These are phyloP conservation scores for Coreoperca whiteheadi DNA, from an alignment of 2,113 vertebrate species.

Conservation along the genomic window DNA sequence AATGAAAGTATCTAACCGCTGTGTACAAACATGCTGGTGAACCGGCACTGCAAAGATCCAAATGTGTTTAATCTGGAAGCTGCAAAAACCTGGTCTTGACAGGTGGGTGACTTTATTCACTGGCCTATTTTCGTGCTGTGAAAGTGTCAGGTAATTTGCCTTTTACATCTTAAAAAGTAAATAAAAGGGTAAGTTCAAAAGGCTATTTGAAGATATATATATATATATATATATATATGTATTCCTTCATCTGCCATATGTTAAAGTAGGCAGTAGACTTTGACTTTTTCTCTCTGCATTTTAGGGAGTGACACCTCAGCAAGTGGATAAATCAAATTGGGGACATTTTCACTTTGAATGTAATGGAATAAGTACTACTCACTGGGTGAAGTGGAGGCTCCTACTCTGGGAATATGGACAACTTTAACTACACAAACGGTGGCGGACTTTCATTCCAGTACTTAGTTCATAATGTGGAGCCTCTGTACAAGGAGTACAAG, in stretches of 20 bases:
- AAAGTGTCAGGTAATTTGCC: background rate
- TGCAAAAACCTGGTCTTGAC: slow-evolving; percentile 16
- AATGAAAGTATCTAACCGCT: background rate
- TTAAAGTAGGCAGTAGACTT: background rate
- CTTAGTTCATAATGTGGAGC: slow-evolving; percentile 72
- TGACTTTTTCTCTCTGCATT: slow-evolving; percentile 1
- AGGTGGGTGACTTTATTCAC: slow-evolving; percentile 43
- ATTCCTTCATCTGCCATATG: background rate
- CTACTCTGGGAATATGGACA: slow-evolving; percentile 66
- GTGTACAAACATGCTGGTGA: background rate
- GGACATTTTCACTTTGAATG: background rate
- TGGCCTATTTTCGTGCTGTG: slow-evolving; percentile 2
- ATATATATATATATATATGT: background rate
- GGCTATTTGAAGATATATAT: background rate
- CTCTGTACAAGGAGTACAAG: slow-evolving; percentile 84
- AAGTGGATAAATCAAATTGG: slow-evolving; percentile 20
- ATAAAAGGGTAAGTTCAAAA: background rate
- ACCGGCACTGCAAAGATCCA: background rate
- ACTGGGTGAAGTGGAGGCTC: background rate
- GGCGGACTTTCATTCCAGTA: slow-evolving; percentile 64
- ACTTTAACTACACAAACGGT: slow-evolving; percentile 71
- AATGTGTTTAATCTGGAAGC: slow-evolving; percentile 13
- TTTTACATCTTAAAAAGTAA: background rate
- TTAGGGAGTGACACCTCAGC: slow-evolving; percentile 15
- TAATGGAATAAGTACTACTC: slow-evolving; percentile 33